Evolutionary conservation across 2,797 vertebrate species (phyloP), one percentile per base, ranked within the genome.

Genomic region (Clamator glandarius): DNA sequence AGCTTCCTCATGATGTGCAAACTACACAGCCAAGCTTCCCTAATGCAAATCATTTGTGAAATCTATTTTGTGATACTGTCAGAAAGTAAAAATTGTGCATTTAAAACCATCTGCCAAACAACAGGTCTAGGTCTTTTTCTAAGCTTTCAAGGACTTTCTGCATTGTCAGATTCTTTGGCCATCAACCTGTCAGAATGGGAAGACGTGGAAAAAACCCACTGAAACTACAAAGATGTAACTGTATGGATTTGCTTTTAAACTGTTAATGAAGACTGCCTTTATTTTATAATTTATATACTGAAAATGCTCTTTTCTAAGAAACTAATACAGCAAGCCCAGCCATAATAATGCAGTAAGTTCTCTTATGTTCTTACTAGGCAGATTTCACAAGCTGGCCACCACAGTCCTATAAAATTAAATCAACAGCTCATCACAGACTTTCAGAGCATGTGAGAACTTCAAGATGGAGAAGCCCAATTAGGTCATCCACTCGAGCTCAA

Each of bases 381-480:
- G 76, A 73, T 91, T 96, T 90, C 89, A 94, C 82, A 87, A 91
- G 82, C 67, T 78, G 39, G 31, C 33, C 93, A 86, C 91, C 0
- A 3, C 82, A 44, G 91, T 48, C 83, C 44, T 69, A 57, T 96
- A 96, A 95, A 96, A 94, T 92, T 89, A 95, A 95, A 86, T 64
- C 50, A 89, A 90, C 74, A 95, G 80, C 75, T 94, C 92, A 91
- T 95, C 89, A 72, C 26, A 95, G 23, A 86, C 46, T 36, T 95
- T 93, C 85, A 87, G 55, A 89, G 33, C 0, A 0, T 67, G 57
- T 0, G 0, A 88, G 78, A 90, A 87, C 50, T 70, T 69, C 0
- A 2, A 81, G 80, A 84, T 55, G 85, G 93, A 97, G 96, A 95
- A 96, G 83, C 36, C 76, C 92, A 91, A 46, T 97, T 93, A 96